These are phyloP conservation scores for Caenorhabditis sp. DNA, from an alignment of 2,888 invertebrate species.

Conservation along the genomic window DNA sequence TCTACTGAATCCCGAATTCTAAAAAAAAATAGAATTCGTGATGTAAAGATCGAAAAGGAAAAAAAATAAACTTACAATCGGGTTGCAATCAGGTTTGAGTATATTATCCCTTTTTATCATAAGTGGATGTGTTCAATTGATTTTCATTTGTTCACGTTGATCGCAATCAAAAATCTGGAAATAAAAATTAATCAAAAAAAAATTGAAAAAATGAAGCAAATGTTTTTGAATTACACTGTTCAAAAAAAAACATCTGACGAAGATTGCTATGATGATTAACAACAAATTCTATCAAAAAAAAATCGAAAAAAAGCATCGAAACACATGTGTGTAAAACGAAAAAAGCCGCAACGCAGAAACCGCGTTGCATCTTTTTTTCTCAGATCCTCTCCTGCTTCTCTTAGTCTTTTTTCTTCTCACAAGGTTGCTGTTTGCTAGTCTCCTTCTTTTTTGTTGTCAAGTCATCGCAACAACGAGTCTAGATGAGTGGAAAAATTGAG, in stretches of 20 bases:
- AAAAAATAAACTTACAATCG: not conserved
- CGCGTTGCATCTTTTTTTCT: not conserved
- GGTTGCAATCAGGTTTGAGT: not conserved
- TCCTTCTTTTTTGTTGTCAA: not conserved
- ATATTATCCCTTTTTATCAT: constrained; percentile 6
- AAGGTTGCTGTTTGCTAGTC: not conserved
- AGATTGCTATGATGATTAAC: not conserved
- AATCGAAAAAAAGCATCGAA: not conserved
- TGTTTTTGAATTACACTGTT: not conserved
- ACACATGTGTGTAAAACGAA: not conserved
- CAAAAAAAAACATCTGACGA: not conserved
- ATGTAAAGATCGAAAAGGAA: too few relatives aligned
- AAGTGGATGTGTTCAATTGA: not conserved
- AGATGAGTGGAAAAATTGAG: not conserved
- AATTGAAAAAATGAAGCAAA: not conserved
- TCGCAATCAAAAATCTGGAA: not conserved
- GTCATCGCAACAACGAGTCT: not conserved
- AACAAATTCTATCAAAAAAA: not conserved
- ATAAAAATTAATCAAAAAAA: not conserved
- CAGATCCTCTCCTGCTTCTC: not conserved
- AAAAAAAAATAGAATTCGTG: not conserved
- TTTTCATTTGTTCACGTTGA: not conserved
- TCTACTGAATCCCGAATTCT: constrained; percentile 2
- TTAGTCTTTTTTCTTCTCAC: not conserved
- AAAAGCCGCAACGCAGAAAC: not conserved